Conservation (phyloP, 2,797 vertebrate genomes). For the Pachyuromys duprasi region DNA sequence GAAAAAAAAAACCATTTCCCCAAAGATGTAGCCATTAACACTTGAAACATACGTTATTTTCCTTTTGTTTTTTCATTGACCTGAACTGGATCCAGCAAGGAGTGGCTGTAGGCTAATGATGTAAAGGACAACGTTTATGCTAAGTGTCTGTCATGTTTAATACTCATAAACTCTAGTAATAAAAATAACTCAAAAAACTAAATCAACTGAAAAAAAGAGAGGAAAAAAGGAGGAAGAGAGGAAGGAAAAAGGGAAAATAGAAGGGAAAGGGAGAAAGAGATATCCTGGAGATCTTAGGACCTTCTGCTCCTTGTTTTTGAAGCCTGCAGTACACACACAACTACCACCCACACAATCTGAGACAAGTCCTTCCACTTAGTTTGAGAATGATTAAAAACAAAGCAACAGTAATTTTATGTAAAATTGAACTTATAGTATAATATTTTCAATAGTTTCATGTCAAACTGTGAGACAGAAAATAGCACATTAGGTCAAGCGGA, state of each 20-base stretch:
- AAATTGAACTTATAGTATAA: neutral
- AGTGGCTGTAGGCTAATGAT: neutral
- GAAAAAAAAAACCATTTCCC: neutral
- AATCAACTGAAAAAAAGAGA: neutral
- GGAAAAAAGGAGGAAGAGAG: neutral
- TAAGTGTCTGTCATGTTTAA: constrained; percentile 17
- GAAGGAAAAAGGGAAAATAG: fast-evolving
- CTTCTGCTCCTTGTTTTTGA: neutral
- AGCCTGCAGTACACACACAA: neutral
- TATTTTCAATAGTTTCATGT: constrained; percentile 33
- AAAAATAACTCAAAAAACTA: neutral
- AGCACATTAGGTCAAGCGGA: constrained; percentile 16
- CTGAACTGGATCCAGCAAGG: neutral
- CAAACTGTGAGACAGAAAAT: constrained; percentile 13
- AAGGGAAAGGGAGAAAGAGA: neutral
- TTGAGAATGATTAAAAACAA: neutral
- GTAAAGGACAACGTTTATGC: neutral
- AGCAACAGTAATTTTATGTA: neutral
- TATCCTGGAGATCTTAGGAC: neutral
- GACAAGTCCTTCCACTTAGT: neutral
- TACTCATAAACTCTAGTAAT: constrained; percentile 26
- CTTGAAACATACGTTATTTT: neutral
- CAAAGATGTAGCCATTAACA: neutral
- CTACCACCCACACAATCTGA: neutral
- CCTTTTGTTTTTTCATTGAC: neutral